Conservation (phyloP, 1,140 invertebrate genomes). For the Macrotrachela quadricornifera region DNA sequence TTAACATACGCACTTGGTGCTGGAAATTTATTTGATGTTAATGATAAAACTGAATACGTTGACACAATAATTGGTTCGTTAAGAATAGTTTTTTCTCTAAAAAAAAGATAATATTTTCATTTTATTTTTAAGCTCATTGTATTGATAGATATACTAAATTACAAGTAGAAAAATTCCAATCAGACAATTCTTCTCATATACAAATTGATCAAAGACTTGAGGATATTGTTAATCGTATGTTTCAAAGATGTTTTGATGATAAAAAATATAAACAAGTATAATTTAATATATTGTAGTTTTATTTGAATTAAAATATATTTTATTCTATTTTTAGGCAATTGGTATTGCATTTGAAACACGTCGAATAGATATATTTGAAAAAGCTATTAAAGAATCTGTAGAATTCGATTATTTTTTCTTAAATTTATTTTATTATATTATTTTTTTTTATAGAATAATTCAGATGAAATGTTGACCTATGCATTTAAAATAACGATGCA, state of each 20-base stretch:
- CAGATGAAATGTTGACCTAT: not conserved
- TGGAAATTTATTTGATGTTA: conserved; percentile 76
- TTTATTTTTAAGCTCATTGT: no score
- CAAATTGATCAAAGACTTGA: conserved; percentile 64
- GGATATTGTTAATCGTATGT: conserved; percentile 85
- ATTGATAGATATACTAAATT: conserved; percentile 6
- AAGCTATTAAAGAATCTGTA: conserved; percentile 41
- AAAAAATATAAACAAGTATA: conserved; percentile 75
- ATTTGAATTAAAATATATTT: no score
- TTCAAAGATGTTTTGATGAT: conserved; percentile 76
- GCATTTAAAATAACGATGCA: not conserved
- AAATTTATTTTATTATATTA: conserved; percentile 5
- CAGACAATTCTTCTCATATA: not conserved
- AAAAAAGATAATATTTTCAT: no score
- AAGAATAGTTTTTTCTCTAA: no score
- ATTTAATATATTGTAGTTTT: no score
- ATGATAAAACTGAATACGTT: conserved; percentile 74
- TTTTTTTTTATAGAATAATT: conserved; percentile 17
- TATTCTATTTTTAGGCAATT: no score
- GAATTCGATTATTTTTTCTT: no score
- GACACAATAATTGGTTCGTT: conserved; percentile 86
- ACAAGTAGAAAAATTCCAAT: conserved; percentile 1
- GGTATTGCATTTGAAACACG: conserved; percentile 81
- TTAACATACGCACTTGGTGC: conserved; percentile 76
- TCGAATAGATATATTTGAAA: conserved; percentile 81